These are phyloP conservation scores for Alviniconcha strummeri DNA, from an alignment of 2,888 invertebrate species.

Conservation along the genomic window DNA sequence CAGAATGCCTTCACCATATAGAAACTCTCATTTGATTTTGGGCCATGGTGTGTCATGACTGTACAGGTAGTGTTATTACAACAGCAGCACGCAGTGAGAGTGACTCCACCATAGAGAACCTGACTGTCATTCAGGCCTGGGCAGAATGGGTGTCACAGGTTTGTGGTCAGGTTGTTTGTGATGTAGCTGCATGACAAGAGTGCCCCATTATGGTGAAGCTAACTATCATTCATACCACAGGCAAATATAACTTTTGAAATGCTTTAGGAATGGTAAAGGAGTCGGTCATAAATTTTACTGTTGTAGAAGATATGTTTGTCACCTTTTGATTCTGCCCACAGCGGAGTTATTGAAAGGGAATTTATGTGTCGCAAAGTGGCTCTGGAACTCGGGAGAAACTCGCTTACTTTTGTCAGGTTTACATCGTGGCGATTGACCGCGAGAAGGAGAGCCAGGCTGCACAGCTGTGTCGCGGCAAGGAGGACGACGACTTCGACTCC, in stretches of 20 bases:
- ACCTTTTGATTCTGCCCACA: no score
- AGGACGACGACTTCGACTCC: conserved; percentile 76
- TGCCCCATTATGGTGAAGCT: conserved; percentile 95
- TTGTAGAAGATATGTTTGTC: no score
- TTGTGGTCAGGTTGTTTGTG: neutral
- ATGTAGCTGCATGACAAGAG: conserved; percentile 89
- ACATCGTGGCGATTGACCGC: conserved; percentile 89
- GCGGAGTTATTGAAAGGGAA: no score
- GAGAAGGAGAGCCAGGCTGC: conserved; percentile 58
- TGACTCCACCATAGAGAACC: conserved; percentile 94
- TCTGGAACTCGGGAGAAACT: no score
- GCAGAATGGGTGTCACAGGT: conserved; percentile 80
- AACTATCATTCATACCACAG: conserved; percentile 91
- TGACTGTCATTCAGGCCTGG: conserved; percentile 98
- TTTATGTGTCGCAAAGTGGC: no score
- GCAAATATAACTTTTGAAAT: no score
- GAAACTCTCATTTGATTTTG: conserved; percentile 98
- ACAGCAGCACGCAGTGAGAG: conserved; percentile 88
- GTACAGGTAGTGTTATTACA: no score
- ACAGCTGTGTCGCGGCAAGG: conserved; percentile 33
- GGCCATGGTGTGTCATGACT: conserved; percentile 83
- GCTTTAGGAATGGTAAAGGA: no score
- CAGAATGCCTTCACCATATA: conserved; percentile 96
- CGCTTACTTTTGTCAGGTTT: conserved; percentile 79
- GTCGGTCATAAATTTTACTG: no score